Conservation (phyloP, 2,888 invertebrate genomes). For the Sinhomidia bicolor region DNA sequence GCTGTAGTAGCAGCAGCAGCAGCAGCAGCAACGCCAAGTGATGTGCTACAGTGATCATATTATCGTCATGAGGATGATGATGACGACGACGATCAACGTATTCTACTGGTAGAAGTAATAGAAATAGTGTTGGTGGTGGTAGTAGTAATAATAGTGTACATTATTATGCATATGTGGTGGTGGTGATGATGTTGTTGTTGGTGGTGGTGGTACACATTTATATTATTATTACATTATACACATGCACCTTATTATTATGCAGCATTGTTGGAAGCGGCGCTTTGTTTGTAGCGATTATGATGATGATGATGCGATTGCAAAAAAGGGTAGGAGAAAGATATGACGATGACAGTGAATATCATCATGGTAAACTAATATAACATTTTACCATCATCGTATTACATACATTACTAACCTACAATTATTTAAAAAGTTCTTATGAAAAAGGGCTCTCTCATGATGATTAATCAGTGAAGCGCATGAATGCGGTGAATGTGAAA, state of each 20-base stretch:
- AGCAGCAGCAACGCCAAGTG: constrained; percentile 2
- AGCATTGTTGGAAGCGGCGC: constrained; percentile 34
- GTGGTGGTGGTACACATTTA: constrained; percentile 4
- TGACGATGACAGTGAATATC: too few species aligned
- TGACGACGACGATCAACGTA: constrained; percentile 59
- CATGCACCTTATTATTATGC: constrained; percentile 35
- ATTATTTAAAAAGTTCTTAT: too few species aligned
- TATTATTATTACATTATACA: constrained; percentile 28
- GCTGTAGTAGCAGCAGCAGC: too few species aligned
- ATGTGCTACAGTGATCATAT: constrained; percentile 46
- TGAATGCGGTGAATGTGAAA: too few species aligned
- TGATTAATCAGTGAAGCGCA: too few species aligned
- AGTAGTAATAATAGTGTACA: background rate
- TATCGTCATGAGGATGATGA: constrained; percentile 25
- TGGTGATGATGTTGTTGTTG: background rate
- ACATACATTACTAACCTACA: too few species aligned
- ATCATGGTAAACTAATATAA: too few species aligned
- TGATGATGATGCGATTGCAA: background rate
- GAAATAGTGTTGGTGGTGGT: background rate
- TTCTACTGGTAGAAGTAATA: background rate
- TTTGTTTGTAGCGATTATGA: constrained; percentile 17
- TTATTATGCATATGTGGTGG: constrained; percentile 34
- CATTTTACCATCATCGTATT: too few species aligned
- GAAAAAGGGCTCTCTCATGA: too few species aligned
- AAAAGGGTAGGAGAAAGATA: too few species aligned